Base-by-base conservation (phyloP, 2,888 invertebrate genomes). In the Scaptomyza polygonia region DNA sequence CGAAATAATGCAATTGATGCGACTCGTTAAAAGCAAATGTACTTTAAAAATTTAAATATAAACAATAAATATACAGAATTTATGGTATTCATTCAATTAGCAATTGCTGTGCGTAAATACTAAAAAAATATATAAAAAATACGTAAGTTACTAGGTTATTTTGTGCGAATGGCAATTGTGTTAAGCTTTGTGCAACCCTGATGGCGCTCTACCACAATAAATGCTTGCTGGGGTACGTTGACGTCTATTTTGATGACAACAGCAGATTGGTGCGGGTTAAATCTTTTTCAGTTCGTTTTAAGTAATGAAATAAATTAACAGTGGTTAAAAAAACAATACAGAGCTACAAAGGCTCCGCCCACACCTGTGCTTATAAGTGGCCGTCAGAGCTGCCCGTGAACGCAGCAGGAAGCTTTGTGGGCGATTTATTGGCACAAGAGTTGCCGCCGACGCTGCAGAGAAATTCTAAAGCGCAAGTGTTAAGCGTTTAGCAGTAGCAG, bases 221-320 rank as follows among this genome's bases (percentile, higher is more conserved):
- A 69, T 87, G 81, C 77, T 78, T 78, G 75, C 68, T 75, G 79
- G 87, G 85, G 43, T 69, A 68, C 57, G 48, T 47, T 66, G 69
- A 74, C 67, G 54, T 72, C 34, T 75, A 85, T 75, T 82, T 87
- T 70, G 61, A 76, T 82, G 82, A 82, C 82, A 82, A 82, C 82
- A 82, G 82, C 82, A 82, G 76, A 87, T 88, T 86, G 71, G 64
- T 68, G 57, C 66, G 54, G 63, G 45, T 57, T 59, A 53, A 59
- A 62, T 55, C 48, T 63, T 52, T 63, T 70, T 61, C 48, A 43
- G 63, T 53, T 51, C 29, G 32, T 45, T 73, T 67, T 52, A 29
- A 64, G 80, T 76, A 69, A 88, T 84, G 83, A 73, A 84, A 84
- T 84, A 80, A 84, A 69, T 86, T 82, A 11, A 42, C 54, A 69